These are phyloP conservation scores for Neogale vison DNA, from an alignment of 2,113 vertebrate genomes.

Conservation along the genomic window DNA sequence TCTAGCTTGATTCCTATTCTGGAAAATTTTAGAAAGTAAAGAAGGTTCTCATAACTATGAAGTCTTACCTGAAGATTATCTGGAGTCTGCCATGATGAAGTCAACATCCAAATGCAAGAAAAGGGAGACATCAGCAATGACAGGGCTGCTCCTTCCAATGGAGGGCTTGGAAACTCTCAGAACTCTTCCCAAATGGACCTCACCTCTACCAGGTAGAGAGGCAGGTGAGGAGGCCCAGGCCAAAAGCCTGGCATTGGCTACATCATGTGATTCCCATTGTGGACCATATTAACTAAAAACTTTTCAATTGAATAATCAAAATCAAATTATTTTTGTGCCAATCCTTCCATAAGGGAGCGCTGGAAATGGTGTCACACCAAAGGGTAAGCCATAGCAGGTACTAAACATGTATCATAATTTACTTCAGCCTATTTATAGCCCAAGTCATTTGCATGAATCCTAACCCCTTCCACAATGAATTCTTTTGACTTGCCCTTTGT, in stretches of 20 bases:
- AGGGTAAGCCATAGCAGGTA: neutral
- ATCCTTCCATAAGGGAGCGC: neutral
- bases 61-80: neutral
- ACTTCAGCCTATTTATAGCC: neutral
- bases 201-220: neutral
- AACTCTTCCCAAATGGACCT: neutral
- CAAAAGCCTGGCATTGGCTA: neutral
- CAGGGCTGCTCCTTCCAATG: accelerated
- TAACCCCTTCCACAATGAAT: neutral
- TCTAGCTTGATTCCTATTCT: neutral
- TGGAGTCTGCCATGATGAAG: neutral
- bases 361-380: neutral
- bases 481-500: neutral
- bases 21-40: neutral
- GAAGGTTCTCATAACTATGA: neutral
- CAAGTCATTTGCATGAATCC: neutral
- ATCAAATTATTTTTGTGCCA: neutral
- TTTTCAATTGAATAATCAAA: neutral
- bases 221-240: neutral
- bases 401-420: neutral
- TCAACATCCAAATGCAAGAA: neutral
- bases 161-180: neutral
- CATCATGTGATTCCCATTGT: neutral
- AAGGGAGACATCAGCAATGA: neutral
- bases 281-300: neutral